Evolutionary conservation across 2,888 invertebrate species (phyloP), one percentile per base, ranked within the genome.

Genomic region (Chirona hameri): DNA sequence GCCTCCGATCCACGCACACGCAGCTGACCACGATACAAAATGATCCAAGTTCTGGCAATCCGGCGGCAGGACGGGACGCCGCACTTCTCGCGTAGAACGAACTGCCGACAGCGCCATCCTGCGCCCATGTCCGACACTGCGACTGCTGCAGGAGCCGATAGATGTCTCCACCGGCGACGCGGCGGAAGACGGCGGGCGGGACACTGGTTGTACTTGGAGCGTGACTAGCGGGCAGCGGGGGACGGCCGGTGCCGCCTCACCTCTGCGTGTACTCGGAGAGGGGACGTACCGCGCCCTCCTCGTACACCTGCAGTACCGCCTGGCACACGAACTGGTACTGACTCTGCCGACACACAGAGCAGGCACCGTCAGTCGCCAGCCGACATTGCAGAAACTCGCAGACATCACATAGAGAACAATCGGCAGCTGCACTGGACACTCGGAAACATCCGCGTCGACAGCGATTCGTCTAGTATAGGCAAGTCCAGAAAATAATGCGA

Each of bases 261-360:
- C 72, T 72, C 46, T 76, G 76, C 1, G 76, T 76, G 76, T 76
- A 76, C 76, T 76, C 76, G 27, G 76, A 24, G 21, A 76, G 46
- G 9, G 76, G 76, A 24, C 46, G 76, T 10, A 76, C 76, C 39
- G 76, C 46, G 76, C 76, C 76, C 76, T 76, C 39, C 86, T 93
- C 91, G 90, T 95, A 97, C 82, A 97, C 96, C 86, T 94, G 92
- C 86, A 96, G 93, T 86, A 99, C 96, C 87, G 98, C 97, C 89
- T 98, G 98, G 89, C 99, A 99, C 79, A 99, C 99, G 90, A 99
- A 99, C 89, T 95, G 95, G 91, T 98, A 99, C 91, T 99, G 99
- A 91, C 95, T 96, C 98, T 99, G 93, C 82, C 24, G 60, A 9
- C 52, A 12, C 60, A 65, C 65, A 27, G 65, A 24, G 24, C 24